A percentile compares a stretch with the other conserved stretches of the same genome.
Evolutionary conservation across 2,113 vertebrate species (phyloP).

Genomic region (Pan paniscus): DNA sequence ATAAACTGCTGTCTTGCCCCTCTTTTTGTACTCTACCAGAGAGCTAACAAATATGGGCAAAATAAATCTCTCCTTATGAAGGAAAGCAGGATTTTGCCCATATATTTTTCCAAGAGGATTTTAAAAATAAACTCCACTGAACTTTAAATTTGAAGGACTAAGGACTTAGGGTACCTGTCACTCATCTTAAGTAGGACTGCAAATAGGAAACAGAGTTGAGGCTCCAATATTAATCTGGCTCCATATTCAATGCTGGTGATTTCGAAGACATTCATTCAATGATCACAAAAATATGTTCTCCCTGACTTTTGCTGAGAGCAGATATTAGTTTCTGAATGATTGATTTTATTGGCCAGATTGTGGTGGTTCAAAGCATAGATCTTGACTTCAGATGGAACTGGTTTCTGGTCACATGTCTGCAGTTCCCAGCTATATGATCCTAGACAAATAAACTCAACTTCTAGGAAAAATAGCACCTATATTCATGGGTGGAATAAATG

Average conservation of each 20-base stretch:
- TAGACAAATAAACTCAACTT: not conserved
- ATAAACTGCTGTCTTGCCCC: not conserved
- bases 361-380: not conserved
- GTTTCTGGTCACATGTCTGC: not conserved
- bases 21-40: slow-evolving; percentile 24
- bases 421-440: not conserved
- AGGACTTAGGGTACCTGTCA: not conserved
- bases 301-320: not conserved
- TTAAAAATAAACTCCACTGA: slow-evolving; percentile 48
- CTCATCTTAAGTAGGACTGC: not conserved
- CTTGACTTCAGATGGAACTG: not conserved
- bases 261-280: not conserved
- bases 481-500: not conserved
- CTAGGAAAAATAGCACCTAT: not conserved
- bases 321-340: not conserved
- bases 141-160: slow-evolving; percentile 33
- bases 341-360: not conserved
- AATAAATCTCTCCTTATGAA: slow-evolving; percentile 41
- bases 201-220: not conserved
- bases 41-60: slow-evolving; percentile 16
- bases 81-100: not conserved
- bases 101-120: slow-evolving; percentile 12
- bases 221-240: not conserved
- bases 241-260: not conserved
- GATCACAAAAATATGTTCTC: not conserved